Base-by-base conservation (phyloP, 2,888 invertebrate species). In the Drosophila ustulata region DNA sequence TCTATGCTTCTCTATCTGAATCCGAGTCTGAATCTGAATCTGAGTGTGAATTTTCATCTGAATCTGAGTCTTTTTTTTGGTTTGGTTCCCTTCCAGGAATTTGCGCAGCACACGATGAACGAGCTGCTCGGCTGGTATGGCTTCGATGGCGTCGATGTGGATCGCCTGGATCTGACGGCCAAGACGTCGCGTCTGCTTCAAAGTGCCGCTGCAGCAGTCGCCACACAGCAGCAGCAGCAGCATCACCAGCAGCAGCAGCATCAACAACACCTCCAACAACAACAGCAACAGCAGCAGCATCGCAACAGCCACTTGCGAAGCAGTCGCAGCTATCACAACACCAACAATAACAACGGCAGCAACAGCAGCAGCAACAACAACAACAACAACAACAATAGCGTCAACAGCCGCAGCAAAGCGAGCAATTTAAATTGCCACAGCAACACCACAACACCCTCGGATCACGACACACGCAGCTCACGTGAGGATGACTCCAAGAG, bases 71-170 rank as follows among this genome's bases (percentile, higher is more conserved):
- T 52, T 11, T 56, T n/a, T 9, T 56, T 13, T 43, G 45, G 45
- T 69, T 71, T 61, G 37, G 18, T 61, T 66, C 71, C 46, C 23
- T 94, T 94, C 3, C 93, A 98, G 98, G 97, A 97, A 92, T 98
- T 96, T 92, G 97, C 97, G 4, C 97, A 97, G 92, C 96, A 96
- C 52, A 97, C 97, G 1, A 98, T 98, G 97, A 97, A 97, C 90
- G 97, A 98, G 92, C 93, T 98, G 69, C 94, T 98, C 26, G 97
- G 97, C 46, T 97, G 97, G 96, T 98, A 98, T 93, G 98, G 98
- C 2, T 98, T 97, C 91, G 95, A 95, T 70, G 95, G 94, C 81
- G 93, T 94, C 57, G 96, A 96, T 92, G 93, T 94, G 62, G 96
- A 96, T 92, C 93, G 95, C 34, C 92, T 95, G 67, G 91, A 88